phyloP scores from a whole-genome alignment of 1,140 invertebrate species.

The Pygmarrhopalites habei region DNA sequence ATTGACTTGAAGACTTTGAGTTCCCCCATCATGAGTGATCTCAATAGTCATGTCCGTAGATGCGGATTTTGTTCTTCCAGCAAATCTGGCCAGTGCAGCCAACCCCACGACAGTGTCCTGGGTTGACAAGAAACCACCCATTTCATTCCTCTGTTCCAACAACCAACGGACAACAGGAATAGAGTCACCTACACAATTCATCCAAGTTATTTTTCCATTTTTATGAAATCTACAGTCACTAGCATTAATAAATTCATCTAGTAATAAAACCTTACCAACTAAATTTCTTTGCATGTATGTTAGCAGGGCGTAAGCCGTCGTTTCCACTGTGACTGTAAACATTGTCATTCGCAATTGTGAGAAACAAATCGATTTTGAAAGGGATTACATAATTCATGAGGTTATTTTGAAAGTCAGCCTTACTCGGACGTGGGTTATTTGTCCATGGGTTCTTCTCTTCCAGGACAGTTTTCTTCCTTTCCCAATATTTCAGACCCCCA shows the following conservation, averaged over 20 bases:
- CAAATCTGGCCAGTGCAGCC: slow-evolving; percentile 62
- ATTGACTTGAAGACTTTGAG: slow-evolving; percentile 55
- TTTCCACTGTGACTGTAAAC: slow-evolving; percentile 84
- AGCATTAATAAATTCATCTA: too few relatives aligned
- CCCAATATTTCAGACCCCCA: slow-evolving; percentile 32
- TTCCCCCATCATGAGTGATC: slow-evolving; percentile 50
- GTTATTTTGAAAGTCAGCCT: too few relatives aligned
- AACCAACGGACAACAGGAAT: slow-evolving; percentile 78
- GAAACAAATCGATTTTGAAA: too few relatives aligned
- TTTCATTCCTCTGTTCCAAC: slow-evolving; percentile 66
- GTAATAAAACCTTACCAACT: slow-evolving; percentile 39
- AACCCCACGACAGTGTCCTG: slow-evolving; percentile 50
- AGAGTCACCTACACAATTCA: slow-evolving; percentile 49
- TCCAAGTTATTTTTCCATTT: too few relatives aligned
- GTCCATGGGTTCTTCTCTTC: slow-evolving; percentile 68
- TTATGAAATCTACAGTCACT: too few relatives aligned
- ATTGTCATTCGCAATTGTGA: too few relatives aligned
- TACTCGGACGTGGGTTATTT: slow-evolving; percentile 57
- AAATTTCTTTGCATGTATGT: slow-evolving; percentile 60
- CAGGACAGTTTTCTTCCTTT: slow-evolving; percentile 40
- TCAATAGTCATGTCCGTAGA: slow-evolving; percentile 50
- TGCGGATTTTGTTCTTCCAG: slow-evolving; percentile 52
- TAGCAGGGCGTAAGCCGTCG: slow-evolving; percentile 73
- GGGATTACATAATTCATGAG: too few relatives aligned
- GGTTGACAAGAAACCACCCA: slow-evolving; percentile 75